phyloP scores from a whole-genome alignment of 2,113 vertebrate species.

The Andinoacara biseriatus region DNA sequence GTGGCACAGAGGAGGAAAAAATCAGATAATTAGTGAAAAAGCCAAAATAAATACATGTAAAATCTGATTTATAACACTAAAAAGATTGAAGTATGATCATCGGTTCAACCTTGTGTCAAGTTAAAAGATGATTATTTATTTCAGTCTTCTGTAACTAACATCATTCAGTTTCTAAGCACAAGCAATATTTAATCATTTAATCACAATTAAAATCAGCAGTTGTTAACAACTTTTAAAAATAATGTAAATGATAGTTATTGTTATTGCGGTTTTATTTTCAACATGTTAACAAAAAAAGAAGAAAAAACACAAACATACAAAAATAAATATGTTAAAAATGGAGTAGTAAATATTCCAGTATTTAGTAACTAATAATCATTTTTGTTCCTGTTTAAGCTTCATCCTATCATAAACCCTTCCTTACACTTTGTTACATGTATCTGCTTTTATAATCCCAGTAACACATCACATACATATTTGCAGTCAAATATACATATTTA shows the following conservation, averaged over 20 bases:
- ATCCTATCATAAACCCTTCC: too few species aligned
- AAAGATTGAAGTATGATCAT: neutral
- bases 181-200: neutral
- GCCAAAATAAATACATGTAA: neutral
- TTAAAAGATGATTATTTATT: neutral
- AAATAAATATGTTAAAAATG: too few species aligned
- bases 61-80: neutral
- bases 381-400: too few species aligned
- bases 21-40: neutral
- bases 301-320: too few species aligned
- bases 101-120: neutral
- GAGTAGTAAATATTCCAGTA: too few species aligned
- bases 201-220: neutral
- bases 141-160: neutral
- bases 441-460: too few species aligned
- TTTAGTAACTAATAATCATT: too few species aligned
- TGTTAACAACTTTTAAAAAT: neutral
- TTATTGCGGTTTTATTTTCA: too few species aligned
- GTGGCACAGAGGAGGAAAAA: neutral
- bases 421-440: too few species aligned
- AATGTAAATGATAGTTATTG: neutral
- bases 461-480: too few species aligned
- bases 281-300: too few species aligned
- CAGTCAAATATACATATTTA: too few species aligned
- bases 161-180: neutral